A percentile compares a stretch with the other conserved stretches of the same genome.
Evolutionary conservation across 1,140 invertebrate genomes (phyloP).

Genomic region (Philaenus spumarius): DNA sequence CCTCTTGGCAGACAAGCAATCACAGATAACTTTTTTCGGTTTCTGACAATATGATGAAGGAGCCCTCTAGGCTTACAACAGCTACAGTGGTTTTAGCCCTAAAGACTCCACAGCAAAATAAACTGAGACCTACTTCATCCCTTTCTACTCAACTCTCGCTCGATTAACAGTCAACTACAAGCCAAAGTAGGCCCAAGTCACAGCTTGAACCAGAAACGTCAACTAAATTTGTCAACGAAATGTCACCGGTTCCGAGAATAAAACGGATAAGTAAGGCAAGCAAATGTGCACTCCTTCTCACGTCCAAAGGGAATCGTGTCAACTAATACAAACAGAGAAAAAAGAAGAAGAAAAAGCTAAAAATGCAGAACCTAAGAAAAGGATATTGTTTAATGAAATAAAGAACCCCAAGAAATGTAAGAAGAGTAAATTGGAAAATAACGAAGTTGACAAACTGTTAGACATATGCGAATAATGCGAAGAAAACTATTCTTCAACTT

Average conservation of each 20-base stretch:
- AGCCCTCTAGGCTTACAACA: not conserved
- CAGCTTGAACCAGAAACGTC: not conserved
- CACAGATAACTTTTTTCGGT: too few species aligned
- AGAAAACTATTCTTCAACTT: conserved; percentile 12
- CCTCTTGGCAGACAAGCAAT: conserved; percentile 25
- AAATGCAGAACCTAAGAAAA: not conserved
- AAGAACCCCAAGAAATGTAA: too few species aligned
- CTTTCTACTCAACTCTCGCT: too few species aligned
- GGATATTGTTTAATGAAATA: too few species aligned
- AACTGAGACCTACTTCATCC: not conserved
- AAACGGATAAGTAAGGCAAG: not conserved
- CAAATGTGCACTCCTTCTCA: not conserved
- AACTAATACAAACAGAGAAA: not conserved
- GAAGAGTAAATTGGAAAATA: too few species aligned
- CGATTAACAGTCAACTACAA: not conserved
- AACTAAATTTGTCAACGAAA: not conserved
- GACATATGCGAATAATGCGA: conserved; percentile 5
- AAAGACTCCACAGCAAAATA: not conserved
- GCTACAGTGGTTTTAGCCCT: not conserved
- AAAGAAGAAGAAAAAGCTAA: not conserved
- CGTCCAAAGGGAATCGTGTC: not conserved
- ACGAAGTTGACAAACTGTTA: too few species aligned
- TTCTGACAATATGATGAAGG: too few species aligned
- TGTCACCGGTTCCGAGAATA: not conserved
- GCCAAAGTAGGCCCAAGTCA: not conserved